Evolutionary conservation across 2,888 invertebrate species (phyloP), one percentile per base, ranked within the genome.

Genomic region (Acanthosepion esculentum): DNA sequence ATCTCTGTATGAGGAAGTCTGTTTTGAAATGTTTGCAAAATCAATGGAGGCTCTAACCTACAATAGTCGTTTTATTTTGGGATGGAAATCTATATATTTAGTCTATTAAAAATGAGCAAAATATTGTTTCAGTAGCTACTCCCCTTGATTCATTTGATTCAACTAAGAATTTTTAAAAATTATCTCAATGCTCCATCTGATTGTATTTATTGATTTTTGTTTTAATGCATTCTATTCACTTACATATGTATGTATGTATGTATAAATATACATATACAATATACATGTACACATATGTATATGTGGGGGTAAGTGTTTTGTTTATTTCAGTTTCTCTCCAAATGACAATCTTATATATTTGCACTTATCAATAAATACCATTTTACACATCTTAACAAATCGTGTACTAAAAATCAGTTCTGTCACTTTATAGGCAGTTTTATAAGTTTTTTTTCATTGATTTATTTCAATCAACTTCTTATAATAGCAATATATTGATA

Each of bases 321-420:
- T 78, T 78, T 78, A 78, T 33, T 78, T 78, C n/a, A n/a, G 78
- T 78, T 78, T 78, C n/a, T 78, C 78, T 78, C 78, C 78, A 33
- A 78, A 78, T 33, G 78, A 78, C 78, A 78, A 78, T 78, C 78
- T 78, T 78, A 78, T 78, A 78, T 78, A 78, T 78, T 78, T 78
- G 78, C 78, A 78, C 78, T 23, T 78, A 78, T 78, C n/a, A 78
- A 33, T 78, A n/a, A 78, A 33, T 78, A n/a, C 78, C 78, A 78
- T 78, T 78, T n/a, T 78, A 78, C 78, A n/a, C 78, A 78, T n/a
- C 78, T 59, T 59, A 78, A 18, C n/a, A 78, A 78, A 78, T 78
- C 23, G n/a, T 78, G 78, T 78, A 78, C 33, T 78, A 78, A n/a
- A 78, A 78, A 78, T 78, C n/a, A 5, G 78, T 78, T 78, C 78